Conservation (phyloP, 2,888 invertebrate genomes). For the Gerosis bhagava region DNA sequence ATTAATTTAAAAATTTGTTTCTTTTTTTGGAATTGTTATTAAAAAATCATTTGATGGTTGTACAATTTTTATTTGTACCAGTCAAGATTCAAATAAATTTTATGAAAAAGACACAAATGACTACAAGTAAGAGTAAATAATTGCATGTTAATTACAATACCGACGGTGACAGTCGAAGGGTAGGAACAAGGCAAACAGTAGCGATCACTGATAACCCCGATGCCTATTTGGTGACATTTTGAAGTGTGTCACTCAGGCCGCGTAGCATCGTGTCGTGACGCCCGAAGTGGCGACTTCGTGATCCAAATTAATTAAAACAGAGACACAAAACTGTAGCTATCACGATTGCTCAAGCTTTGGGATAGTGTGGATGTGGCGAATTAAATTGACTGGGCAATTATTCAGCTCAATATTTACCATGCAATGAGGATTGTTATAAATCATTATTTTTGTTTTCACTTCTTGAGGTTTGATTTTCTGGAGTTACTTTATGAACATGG, state of each 20-base stretch:
- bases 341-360: conserved; percentile 64
- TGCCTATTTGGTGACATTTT: conserved; percentile 76
- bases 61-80: too few species aligned
- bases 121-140: too few species aligned
- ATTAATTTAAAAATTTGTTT: too few species aligned
- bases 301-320: conserved; percentile 81
- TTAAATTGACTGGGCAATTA: conserved; percentile 21
- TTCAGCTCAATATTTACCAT: too few species aligned
- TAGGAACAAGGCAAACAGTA: conserved; percentile 28
- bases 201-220: conserved; percentile 63
- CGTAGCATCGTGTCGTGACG: conserved; percentile 71
- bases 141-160: conserved; percentile 8
- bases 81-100: too few species aligned
- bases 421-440: too few species aligned
- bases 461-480: too few species aligned
- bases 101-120: too few species aligned
- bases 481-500: too few species aligned
- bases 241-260: conserved; percentile 77
- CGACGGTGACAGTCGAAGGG: conserved; percentile 19
- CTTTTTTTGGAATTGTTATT: too few species aligned
- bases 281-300: conserved; percentile 79
- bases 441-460: too few species aligned
- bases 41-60: too few species aligned
- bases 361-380: conserved; percentile 56
- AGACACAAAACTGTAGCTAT: conserved; percentile 77